phyloP scores from a whole-genome alignment of 2,113 vertebrate genomes.

The Tetraodon nigroviridis region DNA sequence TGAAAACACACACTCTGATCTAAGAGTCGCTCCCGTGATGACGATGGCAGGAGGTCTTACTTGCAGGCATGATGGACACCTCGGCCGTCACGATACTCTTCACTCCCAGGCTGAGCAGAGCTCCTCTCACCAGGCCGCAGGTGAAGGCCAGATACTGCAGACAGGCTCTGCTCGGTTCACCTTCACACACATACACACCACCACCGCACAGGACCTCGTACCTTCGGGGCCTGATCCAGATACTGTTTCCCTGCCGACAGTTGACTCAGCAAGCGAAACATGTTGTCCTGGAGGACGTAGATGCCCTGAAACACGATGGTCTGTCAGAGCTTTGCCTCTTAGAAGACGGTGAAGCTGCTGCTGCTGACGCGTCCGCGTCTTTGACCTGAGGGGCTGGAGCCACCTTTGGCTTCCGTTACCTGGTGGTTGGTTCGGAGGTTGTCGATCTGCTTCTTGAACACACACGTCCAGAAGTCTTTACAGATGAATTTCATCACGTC shows the following conservation, averaged over 20 bases:
- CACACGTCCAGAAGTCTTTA: slow-evolving; percentile 95
- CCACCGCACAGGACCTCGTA: no score
- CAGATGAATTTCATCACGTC: slow-evolving; percentile 98
- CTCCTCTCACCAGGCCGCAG: slow-evolving; percentile 92
- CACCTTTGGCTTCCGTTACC: slow-evolving; percentile 61
- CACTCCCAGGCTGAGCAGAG: slow-evolving; percentile 87
- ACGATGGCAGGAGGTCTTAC: slow-evolving; percentile 67
- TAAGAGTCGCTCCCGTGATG: not conserved
- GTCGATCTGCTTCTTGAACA: slow-evolving; percentile 96
- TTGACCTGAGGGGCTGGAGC: no score
- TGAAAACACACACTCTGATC: not conserved
- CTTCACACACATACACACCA: no score
- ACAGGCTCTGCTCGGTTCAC: not conserved
- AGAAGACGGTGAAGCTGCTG: not conserved
- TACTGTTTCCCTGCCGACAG: slow-evolving; percentile 93
- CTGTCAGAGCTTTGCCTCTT: not conserved
- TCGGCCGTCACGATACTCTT: slow-evolving; percentile 97
- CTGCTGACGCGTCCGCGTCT: no score
- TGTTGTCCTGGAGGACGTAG: slow-evolving; percentile 96
- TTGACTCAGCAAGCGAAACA: slow-evolving; percentile 86
- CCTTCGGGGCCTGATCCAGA: slow-evolving; percentile 93
- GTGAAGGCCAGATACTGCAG: slow-evolving; percentile 91
- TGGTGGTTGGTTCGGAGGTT: slow-evolving; percentile 94
- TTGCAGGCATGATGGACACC: slow-evolving; percentile 93
- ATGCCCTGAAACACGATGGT: slow-evolving; percentile 82